Evolutionary conservation across 2,888 invertebrate species (phyloP), one percentile per base, ranked within the genome.

Genomic region (Andricus curvator): DNA sequence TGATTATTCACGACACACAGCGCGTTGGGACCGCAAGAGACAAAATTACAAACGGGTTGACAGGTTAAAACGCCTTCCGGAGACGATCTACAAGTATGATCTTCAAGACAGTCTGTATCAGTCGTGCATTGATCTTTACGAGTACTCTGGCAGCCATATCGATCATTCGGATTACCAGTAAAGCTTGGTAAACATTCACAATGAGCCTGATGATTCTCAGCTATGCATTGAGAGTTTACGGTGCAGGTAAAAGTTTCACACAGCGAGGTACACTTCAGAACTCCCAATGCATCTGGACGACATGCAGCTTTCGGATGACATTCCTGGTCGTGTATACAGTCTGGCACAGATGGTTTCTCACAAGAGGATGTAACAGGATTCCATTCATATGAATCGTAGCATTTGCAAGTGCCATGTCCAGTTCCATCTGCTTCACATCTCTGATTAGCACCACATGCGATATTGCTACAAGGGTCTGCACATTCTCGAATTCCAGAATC

Each of bases 1-100:
- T 98, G 98, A 89, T 98, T 98, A 88, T 98, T 97, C 3, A 97
- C 97, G 13, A 97, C 95, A 90, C 98, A 98, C 25, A 98, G 94
- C 11, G 98, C 97, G 85, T 96, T 96, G 0, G 97, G 97, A 1
- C 98, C 98, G 91, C 98, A 98, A 70, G 94, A 94, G 0, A 96
- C 93, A 65, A 94, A 94, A 84, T 96, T 96, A 90, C 98, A 98
- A 65, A 97, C 97, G 1, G 97, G 94, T 85, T 95, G 93, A 90
- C 98, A 98, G 88, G 95, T 94, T 44, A 96, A 93, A 1, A 94
- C 90, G 68, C 95, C 95, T 13, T 93, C 94, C 6, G 92, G 86
- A 68, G 95, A 93, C 86, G 94, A 94, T 88, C 95, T 94, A 91
- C 98, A 98, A 22, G 96, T 95, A 90, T 97, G 96, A 84, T 95